Conservation (phyloP, 2,797 vertebrate genomes). For the Orestias chungarensis region DNA sequence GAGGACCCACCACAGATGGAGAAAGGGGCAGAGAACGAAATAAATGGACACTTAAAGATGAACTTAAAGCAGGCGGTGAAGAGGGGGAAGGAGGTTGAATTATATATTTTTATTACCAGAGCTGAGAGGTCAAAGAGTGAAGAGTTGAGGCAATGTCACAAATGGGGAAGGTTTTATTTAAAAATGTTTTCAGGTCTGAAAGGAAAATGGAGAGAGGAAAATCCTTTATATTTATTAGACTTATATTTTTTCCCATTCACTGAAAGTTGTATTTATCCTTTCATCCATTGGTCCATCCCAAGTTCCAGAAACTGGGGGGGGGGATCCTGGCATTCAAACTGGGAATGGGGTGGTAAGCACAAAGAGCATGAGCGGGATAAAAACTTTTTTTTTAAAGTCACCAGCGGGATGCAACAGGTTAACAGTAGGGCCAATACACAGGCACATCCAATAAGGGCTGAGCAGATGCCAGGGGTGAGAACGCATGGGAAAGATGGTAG, state of each 20-base stretch:
- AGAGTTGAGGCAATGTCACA: slow-evolving; percentile 1
- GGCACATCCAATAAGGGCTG: not conserved
- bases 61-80: slow-evolving; percentile 27
- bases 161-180: not conserved
- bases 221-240: not conserved
- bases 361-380: not conserved
- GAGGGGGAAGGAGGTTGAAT: slow-evolving; percentile 17
- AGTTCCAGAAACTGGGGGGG: not conserved
- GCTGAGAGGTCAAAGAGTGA: slow-evolving; percentile 17
- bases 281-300: not conserved
- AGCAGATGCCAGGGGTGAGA: not conserved
- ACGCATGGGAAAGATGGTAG: not conserved
- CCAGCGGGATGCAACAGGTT: not conserved
- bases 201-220: not conserved
- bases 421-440: not conserved
- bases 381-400: not conserved
- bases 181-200: not conserved
- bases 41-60: slow-evolving; percentile 39
- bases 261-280: not conserved
- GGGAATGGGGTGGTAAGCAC: too few species aligned
- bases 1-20: slow-evolving; percentile 34
- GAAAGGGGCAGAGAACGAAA: slow-evolving; percentile 33
- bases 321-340: too few species aligned
- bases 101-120: slow-evolving; percentile 10
- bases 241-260: not conserved